These are phyloP conservation scores for Aphelocoma coerulescens DNA, from an alignment of 2,113 vertebrate species.

Conservation along the genomic window DNA sequence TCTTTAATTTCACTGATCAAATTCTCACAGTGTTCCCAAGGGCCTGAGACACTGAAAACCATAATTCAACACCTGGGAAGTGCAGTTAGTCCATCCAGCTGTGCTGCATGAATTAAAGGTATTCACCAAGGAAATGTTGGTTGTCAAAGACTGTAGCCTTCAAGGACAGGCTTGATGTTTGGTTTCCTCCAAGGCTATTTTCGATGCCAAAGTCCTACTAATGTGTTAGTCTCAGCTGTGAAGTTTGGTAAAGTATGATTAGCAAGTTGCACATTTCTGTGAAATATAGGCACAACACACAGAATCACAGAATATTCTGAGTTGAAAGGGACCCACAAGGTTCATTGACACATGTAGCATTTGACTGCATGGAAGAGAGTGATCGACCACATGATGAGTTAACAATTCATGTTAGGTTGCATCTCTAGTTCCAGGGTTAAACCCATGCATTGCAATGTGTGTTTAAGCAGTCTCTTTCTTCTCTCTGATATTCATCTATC, in stretches of 20 bases:
- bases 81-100: background rate
- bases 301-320: background rate
- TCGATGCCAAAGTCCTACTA: background rate
- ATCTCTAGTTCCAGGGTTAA: background rate
- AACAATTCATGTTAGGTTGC: background rate
- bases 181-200: background rate
- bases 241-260: background rate
- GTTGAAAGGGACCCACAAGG: background rate
- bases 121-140: background rate
- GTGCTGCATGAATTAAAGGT: background rate
- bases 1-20: background rate
- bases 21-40: background rate
- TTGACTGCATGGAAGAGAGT: background rate
- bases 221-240: background rate
- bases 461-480: background rate
- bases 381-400: accelerated
- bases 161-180: background rate
- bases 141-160: background rate
- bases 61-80: background rate
- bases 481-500: background rate
- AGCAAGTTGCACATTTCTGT: background rate
- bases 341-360: background rate
- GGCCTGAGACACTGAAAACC: background rate
- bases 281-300: background rate
- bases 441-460: background rate